Conservation (phyloP, 1,140 invertebrate species). For the Sipha flava region DNA sequence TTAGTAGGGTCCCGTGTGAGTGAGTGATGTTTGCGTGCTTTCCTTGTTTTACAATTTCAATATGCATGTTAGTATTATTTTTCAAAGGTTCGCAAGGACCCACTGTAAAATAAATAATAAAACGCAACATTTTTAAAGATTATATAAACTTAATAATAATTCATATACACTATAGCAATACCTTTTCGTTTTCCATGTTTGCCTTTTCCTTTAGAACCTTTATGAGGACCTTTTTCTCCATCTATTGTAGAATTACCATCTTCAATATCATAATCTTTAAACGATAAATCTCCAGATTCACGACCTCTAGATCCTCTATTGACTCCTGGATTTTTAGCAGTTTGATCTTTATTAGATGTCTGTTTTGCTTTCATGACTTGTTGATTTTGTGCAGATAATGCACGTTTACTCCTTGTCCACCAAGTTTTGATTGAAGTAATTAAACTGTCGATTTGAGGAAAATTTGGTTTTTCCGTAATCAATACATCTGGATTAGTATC, state of each 20-base stretch:
- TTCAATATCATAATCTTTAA: constrained; percentile 12
- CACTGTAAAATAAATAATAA: not conserved
- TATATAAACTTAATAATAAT: too few species aligned
- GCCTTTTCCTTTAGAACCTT: constrained; percentile 9
- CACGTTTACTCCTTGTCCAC: constrained; percentile 28
- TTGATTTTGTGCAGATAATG: constrained; percentile 14
- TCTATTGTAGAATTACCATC: not conserved
- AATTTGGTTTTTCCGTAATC: not conserved
- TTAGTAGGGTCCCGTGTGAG: constrained; percentile 38
- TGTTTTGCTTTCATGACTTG: constrained; percentile 28
- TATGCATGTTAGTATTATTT: constrained; percentile 55
- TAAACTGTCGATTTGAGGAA: not conserved
- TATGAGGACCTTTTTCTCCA: not conserved
- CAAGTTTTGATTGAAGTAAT: not conserved
- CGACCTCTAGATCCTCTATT: constrained; percentile 2
- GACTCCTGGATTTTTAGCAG: not conserved
- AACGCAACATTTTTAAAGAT: too few species aligned
- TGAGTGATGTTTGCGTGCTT: constrained; percentile 55
- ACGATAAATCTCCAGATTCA: not conserved
- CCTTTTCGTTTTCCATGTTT: constrained; percentile 24
- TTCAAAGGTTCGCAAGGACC: constrained; percentile 51
- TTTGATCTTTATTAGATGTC: constrained; percentile 24
- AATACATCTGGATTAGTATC: not conserved
- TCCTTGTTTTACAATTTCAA: constrained; percentile 56
- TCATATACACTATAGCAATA: too few species aligned